phyloP scores from a whole-genome alignment of 2,113 vertebrate species.

The Tupaia tana region DNA sequence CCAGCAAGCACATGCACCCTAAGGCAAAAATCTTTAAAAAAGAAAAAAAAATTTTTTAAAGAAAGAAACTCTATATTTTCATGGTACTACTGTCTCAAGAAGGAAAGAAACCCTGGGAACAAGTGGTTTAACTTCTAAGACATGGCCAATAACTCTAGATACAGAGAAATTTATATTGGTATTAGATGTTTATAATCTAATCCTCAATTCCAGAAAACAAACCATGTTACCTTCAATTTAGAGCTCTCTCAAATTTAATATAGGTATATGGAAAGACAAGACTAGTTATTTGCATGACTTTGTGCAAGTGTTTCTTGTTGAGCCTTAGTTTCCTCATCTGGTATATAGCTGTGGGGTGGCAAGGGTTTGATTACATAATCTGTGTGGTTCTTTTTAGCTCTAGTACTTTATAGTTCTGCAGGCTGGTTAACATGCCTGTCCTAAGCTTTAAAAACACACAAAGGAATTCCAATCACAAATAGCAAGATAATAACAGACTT shows the following conservation, averaged over 20 bases:
- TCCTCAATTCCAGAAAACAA: background rate
- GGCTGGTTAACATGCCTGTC: background rate
- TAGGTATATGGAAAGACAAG: background rate
- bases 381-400: background rate
- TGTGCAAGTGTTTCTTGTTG: background rate
- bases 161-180: background rate
- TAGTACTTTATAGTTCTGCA: background rate
- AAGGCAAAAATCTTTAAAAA: too few relatives aligned
- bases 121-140: background rate
- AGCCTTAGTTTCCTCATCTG: background rate
- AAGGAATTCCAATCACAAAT: constrained; percentile 6
- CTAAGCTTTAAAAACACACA: background rate
- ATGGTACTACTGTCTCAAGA: background rate
- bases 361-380: background rate
- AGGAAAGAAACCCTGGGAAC: background rate
- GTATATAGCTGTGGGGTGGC: background rate
- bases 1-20: too few relatives aligned
- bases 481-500: background rate
- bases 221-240: background rate
- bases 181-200: background rate
- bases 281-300: background rate
- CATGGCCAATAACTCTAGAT: background rate
- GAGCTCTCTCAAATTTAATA: background rate
- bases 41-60: too few relatives aligned
- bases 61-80: too few relatives aligned